phyloP scores from a whole-genome alignment of 1,140 invertebrate species.

The Caenorhabditis briggsae region DNA sequence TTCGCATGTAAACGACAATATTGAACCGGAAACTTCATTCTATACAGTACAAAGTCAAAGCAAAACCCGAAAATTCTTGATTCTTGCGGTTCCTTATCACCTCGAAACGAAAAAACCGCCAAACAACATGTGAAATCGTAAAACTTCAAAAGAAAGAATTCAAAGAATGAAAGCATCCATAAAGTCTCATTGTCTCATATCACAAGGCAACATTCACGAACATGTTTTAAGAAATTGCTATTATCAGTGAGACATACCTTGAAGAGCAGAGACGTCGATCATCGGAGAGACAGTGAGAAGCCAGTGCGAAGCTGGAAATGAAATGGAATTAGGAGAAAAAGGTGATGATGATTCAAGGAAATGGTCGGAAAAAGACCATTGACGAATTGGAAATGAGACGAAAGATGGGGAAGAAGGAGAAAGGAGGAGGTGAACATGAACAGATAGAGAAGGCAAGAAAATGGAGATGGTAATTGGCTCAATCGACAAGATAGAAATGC shows the following conservation, averaged over 20 bases:
- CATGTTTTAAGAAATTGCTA: neutral
- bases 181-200: neutral
- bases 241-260: constrained; percentile 8
- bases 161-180: too few species aligned
- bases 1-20: too few species aligned
- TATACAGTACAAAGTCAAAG: too few species aligned
- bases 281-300: constrained; percentile 31
- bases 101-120: too few species aligned
- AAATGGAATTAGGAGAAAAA: neutral
- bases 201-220: neutral
- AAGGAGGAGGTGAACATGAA: constrained; percentile 19
- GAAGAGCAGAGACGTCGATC: constrained; percentile 38
- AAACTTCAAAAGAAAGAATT: too few species aligned
- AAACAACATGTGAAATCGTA: too few species aligned
- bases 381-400: neutral
- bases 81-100: too few species aligned
- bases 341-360: neutral
- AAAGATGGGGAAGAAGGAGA: too few species aligned
- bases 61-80: too few species aligned
- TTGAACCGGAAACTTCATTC: too few species aligned
- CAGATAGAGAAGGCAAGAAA: neutral
- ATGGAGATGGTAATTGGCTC: constrained; percentile 33
- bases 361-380: constrained; percentile 16
- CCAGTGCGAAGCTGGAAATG: constrained; percentile 12
- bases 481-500: constrained; percentile 20